Evolutionary conservation across 2,888 invertebrate genomes (phyloP).

Genomic region (Calephelis perditalis): DNA sequence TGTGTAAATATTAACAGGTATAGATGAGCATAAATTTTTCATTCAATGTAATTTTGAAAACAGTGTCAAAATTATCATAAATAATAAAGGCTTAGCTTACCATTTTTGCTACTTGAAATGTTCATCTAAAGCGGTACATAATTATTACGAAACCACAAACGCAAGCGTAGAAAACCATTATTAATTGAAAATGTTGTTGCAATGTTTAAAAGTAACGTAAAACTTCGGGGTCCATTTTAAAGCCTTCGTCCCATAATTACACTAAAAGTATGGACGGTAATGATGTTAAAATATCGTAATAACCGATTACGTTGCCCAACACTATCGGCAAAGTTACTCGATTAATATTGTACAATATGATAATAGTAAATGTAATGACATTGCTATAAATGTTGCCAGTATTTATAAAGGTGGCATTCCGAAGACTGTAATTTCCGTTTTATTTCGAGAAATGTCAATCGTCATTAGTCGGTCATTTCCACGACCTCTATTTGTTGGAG

Average conservation of each 20-base stretch:
- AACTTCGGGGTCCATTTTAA: constrained; percentile 1
- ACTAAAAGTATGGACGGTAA: constrained; percentile 9
- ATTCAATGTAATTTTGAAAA: too few species aligned
- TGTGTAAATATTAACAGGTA: too few species aligned
- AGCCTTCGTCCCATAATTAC: constrained; percentile 1
- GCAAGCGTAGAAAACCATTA: not conserved
- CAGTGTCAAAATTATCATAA: too few species aligned
- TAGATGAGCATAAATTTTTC: too few species aligned
- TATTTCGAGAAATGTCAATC: too few species aligned
- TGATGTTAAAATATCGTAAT: constrained; percentile 13
- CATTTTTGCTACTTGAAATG: too few species aligned
- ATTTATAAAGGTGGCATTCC: not conserved
- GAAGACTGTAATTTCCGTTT: too few species aligned
- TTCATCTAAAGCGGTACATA: too few species aligned
- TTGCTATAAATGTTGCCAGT: constrained; percentile 8
- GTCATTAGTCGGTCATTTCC: too few species aligned
- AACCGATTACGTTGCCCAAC: constrained; percentile 11
- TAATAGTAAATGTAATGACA: constrained; percentile 9
- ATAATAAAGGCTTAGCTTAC: too few species aligned
- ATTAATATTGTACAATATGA: constrained; percentile 13
- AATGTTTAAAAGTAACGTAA: constrained; percentile 5
- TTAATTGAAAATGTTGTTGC: not conserved
- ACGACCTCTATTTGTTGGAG: too few species aligned
- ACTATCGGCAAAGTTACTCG: constrained; percentile 1
- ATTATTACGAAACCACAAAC: not conserved